Evolutionary conservation across 1,140 invertebrate species (phyloP).

Genomic region (Bombus confusus): DNA sequence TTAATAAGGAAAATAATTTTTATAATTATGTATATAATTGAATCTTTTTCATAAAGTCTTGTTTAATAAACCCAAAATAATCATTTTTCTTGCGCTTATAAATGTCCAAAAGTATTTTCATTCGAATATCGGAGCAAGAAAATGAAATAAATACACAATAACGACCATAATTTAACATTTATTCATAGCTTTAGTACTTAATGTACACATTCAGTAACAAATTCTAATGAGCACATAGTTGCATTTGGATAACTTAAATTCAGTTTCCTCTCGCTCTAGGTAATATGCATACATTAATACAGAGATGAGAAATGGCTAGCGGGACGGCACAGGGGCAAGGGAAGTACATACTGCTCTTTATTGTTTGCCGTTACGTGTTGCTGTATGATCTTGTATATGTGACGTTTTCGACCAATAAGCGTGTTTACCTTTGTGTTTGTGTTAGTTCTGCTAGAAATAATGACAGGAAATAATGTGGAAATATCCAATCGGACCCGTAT

Average conservation of each 20-base stretch:
- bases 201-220: conserved; percentile 56
- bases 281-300: background rate
- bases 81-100: conserved; percentile 3
- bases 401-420: no score
- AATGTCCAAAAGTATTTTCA: background rate
- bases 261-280: conserved; percentile 4
- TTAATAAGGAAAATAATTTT: conserved; percentile 56
- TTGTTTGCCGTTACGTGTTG: no score
- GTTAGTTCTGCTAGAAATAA: no score
- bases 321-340: no score
- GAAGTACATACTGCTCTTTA: no score
- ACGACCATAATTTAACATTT: conserved; percentile 69
- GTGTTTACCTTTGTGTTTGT: no score
- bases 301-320: no score
- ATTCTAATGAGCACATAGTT: conserved; percentile 50
- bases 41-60: conserved; percentile 60
- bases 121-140: background rate
- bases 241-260: conserved; percentile 40
- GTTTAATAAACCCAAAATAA: conserved; percentile 53
- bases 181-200: conserved; percentile 58
- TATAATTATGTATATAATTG: conserved; percentile 66
- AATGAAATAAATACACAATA: conserved; percentile 36
- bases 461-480: no score
- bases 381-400: no score
- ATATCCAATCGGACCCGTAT: no score